Percentiles rank a stretch among this genome's conserved stretches.
These are phyloP conservation scores for Thymelicus acteon DNA, from an alignment of 2,888 invertebrate species.

Conservation along the genomic window DNA sequence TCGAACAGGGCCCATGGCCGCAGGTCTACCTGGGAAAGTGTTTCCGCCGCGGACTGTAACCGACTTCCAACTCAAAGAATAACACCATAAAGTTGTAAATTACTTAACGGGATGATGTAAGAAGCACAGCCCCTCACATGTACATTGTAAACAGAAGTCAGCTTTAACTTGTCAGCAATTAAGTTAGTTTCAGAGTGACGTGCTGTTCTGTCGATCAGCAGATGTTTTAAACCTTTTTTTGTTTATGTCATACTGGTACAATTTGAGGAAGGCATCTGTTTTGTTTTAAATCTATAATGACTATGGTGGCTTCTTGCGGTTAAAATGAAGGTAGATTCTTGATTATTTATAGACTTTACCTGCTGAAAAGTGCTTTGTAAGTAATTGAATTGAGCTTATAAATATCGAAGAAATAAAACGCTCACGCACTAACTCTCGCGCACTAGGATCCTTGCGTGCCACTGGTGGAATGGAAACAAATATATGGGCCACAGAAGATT, in stretches of 20 bases:
- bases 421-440: too few relatives aligned
- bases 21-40: constrained; percentile 34
- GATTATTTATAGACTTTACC: neutral
- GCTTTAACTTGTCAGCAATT: constrained; percentile 20
- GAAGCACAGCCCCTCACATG: constrained; percentile 37
- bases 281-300: constrained; percentile 41
- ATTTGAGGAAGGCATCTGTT: constrained; percentile 46
- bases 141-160: constrained; percentile 21
- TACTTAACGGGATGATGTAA: constrained; percentile 33
- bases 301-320: constrained; percentile 21
- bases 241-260: constrained; percentile 41
- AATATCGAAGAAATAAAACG: too few relatives aligned
- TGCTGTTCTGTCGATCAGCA: constrained; percentile 42
- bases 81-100: constrained; percentile 21
- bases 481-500: too few relatives aligned
- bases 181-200: constrained; percentile 37
- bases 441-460: too few relatives aligned
- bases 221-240: constrained; percentile 50
- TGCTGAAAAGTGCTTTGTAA: neutral
- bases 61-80: constrained; percentile 11
- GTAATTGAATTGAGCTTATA: too few relatives aligned
- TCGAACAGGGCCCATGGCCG: constrained; percentile 26
- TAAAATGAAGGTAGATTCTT: constrained; percentile 5
- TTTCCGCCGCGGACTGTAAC: constrained; percentile 8
- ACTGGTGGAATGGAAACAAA: too few relatives aligned